Conservation (phyloP, 2,888 invertebrate species). For the Herminia tarsipennalis region DNA sequence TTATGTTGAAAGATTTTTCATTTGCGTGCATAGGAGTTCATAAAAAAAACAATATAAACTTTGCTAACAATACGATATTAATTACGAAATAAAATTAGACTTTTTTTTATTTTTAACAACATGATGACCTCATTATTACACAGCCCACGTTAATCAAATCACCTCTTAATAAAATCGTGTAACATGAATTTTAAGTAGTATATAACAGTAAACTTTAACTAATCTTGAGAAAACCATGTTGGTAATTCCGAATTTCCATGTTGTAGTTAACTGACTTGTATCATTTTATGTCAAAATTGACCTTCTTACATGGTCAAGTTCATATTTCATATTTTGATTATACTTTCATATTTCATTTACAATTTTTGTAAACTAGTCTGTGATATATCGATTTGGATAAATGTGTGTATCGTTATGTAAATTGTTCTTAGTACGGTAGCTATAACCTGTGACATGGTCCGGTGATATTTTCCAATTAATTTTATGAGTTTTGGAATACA, state of each 20-base stretch:
- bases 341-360: constrained; percentile 33
- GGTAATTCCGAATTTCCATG: constrained; percentile 26
- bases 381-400: constrained; percentile 27
- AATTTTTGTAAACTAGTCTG: constrained; percentile 21
- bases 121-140: constrained; percentile 42
- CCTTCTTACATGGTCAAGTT: constrained; percentile 30
- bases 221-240: constrained; percentile 16
- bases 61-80: too few species aligned
- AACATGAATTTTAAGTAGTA: constrained; percentile 51
- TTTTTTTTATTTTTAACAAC: constrained; percentile 16
- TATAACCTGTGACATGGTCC: background rate
- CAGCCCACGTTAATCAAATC: constrained; percentile 52
- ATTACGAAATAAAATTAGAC: too few species aligned
- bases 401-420: background rate
- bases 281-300: constrained; percentile 35
- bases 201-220: constrained; percentile 39
- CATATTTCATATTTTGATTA: constrained; percentile 24
- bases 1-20: too few species aligned
- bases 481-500: too few species aligned
- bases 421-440: constrained; percentile 2
- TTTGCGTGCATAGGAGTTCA: too few species aligned
- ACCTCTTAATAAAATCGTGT: constrained; percentile 53
- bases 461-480: background rate
- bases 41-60: too few species aligned
- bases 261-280: constrained; percentile 11